phyloP scores from a whole-genome alignment of 2,797 vertebrate genomes.

The Bradypodion ventrale region DNA sequence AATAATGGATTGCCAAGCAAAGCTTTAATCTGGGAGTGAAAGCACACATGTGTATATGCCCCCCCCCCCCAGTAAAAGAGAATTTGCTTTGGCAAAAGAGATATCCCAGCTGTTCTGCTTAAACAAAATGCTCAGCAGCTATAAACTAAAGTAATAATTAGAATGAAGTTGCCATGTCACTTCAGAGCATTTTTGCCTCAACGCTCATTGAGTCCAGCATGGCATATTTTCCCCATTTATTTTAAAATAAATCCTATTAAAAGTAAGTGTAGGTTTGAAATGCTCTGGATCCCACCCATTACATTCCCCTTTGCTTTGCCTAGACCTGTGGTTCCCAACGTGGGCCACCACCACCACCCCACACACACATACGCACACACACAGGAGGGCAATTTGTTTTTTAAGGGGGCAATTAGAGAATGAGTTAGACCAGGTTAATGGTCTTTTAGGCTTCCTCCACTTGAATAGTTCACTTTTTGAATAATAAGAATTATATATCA shows the following conservation, averaged over 20 bases:
- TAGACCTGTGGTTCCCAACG: neutral
- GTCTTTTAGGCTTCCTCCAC: too few relatives aligned
- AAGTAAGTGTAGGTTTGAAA: neutral
- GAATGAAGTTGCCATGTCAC: neutral
- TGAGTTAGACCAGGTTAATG: too few relatives aligned
- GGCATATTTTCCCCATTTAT: neutral
- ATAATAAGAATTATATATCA: too few relatives aligned
- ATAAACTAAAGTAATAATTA: neutral
- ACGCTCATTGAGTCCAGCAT: neutral
- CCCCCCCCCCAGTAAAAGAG: neutral
- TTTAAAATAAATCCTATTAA: neutral
- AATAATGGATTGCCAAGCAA: neutral
- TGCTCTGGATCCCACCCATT: neutral
- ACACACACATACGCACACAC: too few relatives aligned
- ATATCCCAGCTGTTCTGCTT: neutral
- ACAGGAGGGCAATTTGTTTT: too few relatives aligned
- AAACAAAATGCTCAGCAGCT: neutral
- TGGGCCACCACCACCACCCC: too few relatives aligned
- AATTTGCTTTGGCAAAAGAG: neutral
- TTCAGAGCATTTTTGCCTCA: neutral
- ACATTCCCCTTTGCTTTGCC: neutral
- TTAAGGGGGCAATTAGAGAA: too few relatives aligned
- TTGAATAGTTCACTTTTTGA: too few relatives aligned
- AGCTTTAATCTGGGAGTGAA: neutral
- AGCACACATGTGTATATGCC: neutral